Percentiles rank a stretch among this genome's conserved stretches.
These are phyloP conservation scores for Coreius guichenoti DNA, from an alignment of 2,797 vertebrate genomes.

Conservation along the genomic window DNA sequence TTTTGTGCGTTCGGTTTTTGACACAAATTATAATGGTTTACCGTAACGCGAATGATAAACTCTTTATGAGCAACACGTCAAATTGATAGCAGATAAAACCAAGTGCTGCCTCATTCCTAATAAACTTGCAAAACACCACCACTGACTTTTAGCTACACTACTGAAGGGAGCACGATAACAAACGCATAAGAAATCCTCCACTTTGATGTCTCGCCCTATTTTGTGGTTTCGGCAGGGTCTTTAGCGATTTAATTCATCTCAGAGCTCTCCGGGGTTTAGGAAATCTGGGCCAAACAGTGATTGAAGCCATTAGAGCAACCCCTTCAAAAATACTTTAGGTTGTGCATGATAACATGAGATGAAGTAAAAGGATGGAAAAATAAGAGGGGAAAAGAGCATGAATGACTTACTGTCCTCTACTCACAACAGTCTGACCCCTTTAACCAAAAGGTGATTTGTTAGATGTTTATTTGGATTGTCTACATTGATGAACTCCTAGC, in stretches of 20 bases:
- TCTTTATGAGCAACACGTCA: constrained; percentile 40
- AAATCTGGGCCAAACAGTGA: constrained; percentile 67
- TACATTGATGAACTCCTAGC: neutral
- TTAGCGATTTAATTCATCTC: constrained; percentile 65
- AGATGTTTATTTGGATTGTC: neutral
- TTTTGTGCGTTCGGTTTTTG: neutral
- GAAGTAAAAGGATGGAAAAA: constrained; percentile 20
- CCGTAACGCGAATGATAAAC: constrained; percentile 33
- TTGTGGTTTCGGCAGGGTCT: constrained; percentile 57
- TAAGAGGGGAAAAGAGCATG: neutral
- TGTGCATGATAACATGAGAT: constrained; percentile 46
- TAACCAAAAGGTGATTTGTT: constrained; percentile 11
- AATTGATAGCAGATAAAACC: constrained; percentile 48
- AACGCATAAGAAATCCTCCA: constrained; percentile 48
- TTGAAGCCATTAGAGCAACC: constrained; percentile 63
- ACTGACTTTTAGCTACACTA: constrained; percentile 32
- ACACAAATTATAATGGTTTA: neutral
- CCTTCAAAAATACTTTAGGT: constrained; percentile 57
- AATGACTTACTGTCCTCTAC: constrained; percentile 24
- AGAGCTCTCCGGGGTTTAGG: constrained; percentile 62
- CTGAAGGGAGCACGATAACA: constrained; percentile 50
- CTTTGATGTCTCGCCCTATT: constrained; percentile 60
- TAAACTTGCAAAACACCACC: neutral
- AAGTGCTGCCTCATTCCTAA: constrained; percentile 9
- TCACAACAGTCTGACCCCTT: constrained; percentile 1